phyloP scores from a whole-genome alignment of 2,888 invertebrate species.

The Pogonocherus hispidulus region DNA sequence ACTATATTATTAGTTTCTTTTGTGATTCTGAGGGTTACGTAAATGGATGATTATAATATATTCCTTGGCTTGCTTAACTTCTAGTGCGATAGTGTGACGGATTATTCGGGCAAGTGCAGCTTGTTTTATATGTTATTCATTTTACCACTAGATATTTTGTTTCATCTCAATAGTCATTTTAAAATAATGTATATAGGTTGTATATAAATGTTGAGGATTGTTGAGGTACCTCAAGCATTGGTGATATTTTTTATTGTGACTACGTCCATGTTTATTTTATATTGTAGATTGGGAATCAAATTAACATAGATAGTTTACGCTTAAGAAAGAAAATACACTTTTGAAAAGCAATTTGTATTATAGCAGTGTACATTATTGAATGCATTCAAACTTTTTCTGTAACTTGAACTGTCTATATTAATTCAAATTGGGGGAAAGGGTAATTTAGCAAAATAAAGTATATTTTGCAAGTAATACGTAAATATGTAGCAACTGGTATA shows the following conservation, averaged over 20 bases:
- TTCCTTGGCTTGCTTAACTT: conserved; percentile 24
- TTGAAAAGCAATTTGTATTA: neutral
- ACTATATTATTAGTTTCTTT: conserved; percentile 35
- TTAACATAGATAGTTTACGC: conserved; percentile 16
- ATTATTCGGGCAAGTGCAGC: conserved; percentile 38
- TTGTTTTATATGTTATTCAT: conserved; percentile 29
- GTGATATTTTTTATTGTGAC: conserved; percentile 55
- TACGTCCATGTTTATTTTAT: conserved; percentile 54
- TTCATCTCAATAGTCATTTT: conserved; percentile 24
- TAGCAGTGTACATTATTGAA: neutral
- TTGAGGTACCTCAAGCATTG: conserved; percentile 46
- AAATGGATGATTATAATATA: conserved; percentile 34
- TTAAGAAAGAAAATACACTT: neutral
- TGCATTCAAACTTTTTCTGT: neutral
- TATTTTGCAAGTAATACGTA: conserved; percentile 56
- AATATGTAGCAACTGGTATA: conserved; percentile 52
- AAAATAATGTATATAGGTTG: conserved; percentile 55
- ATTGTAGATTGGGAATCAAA: conserved; percentile 30
- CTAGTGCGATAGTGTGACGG: conserved; percentile 21
- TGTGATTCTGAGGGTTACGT: conserved; percentile 51
- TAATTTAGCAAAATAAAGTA: conserved; percentile 46
- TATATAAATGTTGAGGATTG: conserved; percentile 55
- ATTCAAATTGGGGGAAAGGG: neutral
- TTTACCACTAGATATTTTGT: conserved; percentile 25
- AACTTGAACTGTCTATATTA: conserved; percentile 14